These are phyloP conservation scores for Neofelis nebulosa DNA, from an alignment of 2,113 vertebrate genomes.

Conservation along the genomic window DNA sequence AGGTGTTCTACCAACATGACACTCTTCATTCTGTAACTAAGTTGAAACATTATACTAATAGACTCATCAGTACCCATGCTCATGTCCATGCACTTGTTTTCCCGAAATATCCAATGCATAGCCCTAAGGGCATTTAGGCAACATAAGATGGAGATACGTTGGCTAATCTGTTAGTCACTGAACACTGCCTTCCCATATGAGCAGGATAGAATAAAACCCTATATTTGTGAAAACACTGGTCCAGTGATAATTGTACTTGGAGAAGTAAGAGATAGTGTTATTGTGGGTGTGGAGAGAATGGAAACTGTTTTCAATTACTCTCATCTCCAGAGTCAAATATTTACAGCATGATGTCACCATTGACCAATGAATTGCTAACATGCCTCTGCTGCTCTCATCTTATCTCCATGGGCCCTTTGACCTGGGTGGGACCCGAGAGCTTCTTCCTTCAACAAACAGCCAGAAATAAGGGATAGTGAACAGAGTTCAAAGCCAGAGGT, in stretches of 20 bases:
- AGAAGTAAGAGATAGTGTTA: background rate
- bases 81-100: background rate
- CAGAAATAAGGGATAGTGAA: background rate
- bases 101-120: background rate
- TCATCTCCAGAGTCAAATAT: conserved; percentile 16
- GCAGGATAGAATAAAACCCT: background rate
- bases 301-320: conserved; percentile 48
- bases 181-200: background rate
- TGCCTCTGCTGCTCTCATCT: background rate
- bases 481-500: background rate
- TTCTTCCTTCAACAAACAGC: background rate
- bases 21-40: background rate
- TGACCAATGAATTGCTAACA: background rate
- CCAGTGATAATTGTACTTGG: too few species aligned
- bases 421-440: background rate
- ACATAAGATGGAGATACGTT: background rate
- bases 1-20: background rate
- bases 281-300: background rate
- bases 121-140: background rate
- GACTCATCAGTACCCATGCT: background rate
- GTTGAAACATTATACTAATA: background rate
- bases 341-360: background rate
- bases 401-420: background rate
- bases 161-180: background rate
- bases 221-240: background rate